Base-by-base conservation (phyloP, 1,140 invertebrate species). In the Odontomachus brunneus region DNA sequence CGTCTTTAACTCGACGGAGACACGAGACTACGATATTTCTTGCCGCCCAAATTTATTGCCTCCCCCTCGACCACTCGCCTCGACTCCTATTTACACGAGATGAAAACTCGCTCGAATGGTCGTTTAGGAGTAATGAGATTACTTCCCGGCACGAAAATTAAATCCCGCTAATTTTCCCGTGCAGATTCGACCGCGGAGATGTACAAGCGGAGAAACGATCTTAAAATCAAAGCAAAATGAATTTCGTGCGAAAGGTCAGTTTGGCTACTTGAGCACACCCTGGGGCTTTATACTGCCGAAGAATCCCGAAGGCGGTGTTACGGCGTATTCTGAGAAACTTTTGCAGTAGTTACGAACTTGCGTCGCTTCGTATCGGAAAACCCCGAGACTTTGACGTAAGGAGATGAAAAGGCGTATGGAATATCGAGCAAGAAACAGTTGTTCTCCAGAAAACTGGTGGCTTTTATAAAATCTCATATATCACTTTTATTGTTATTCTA, bases 401-500 rank as follows among this genome's bases (percentile, higher is more conserved):
- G 48, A 51, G n/a, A 65, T 55, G 60, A 55, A 75, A 44, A 83
- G 72, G 49, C 49, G 59, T 74, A 26, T 51, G 55, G 80, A 75
- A 57, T 65, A 17, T 76, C 26, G 26, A 51, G 60, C 48, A 53
- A 65, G 62, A 66, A 76, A 76, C 24, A 53, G 60, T 66, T 51
- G 60, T 48, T 66, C 74, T 29, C 24, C 29, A 2, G 63, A 38
- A 87, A 83, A 78, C 67, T 19, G 73, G 57, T 82, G 81, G 74
- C 85, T 88, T 84, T 89, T 89, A 89, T 83, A 87, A 89, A 89
- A 89, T 88, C 57, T 86, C 88, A 84, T 87, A 84, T 76, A 89
- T 89, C 88, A 87, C 63, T 83, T 89, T 89, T 89, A 86, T 89
- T 88, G 59, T 87, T 89, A 84, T 85, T 89, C 75, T 89, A 76